Evolutionary conservation across 2,888 invertebrate species (phyloP), one percentile per base, ranked within the genome.

Genomic region (Metellina segmentata): DNA sequence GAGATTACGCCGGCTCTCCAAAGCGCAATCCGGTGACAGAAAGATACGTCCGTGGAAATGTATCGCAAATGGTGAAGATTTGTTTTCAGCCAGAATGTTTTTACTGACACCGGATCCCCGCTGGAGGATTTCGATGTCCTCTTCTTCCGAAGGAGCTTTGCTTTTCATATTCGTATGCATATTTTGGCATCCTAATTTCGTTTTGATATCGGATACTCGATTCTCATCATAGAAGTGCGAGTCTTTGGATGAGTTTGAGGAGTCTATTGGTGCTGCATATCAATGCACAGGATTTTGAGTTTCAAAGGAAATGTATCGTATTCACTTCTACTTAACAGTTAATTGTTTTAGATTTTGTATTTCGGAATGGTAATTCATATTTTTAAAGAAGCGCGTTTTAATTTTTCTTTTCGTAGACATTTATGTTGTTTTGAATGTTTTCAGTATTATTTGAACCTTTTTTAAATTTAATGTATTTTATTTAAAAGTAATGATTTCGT

Each of bases 61-160:
- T 71, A 83, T 89, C 83, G 89, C 83, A 83, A 89, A 89, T 89
- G 83, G 89, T 51, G 53, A 61, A 85, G 89, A 89, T 89, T 89
- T 89, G 83, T 89, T 83, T 89, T 78, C 83, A 71, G 75, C 11
- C 61, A 61, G 52, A 81, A 77, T 82, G 71, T 82, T 89, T 89
- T 89, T 70, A 61, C 69, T 69, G 78, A 86, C 86, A 86, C 71
- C 51, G 78, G 78, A 86, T 34, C 86, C 74, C 13, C 61, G 6
- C 11, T 13, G 61, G 11, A 34, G 61, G 61, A 16, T 61, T 9
- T 0, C 13, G 11, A 61, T 61, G 11, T 16, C 9, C 61, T 61
- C 34, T 34, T 34, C 34, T 34, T 1, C 9, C 9, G 61, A 61
- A 61, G 11, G 61, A 34, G 61, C 61, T 61, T 61, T 16, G 61